phyloP scores from a whole-genome alignment of 2,797 vertebrate species.

The Jordanella pulchra region DNA sequence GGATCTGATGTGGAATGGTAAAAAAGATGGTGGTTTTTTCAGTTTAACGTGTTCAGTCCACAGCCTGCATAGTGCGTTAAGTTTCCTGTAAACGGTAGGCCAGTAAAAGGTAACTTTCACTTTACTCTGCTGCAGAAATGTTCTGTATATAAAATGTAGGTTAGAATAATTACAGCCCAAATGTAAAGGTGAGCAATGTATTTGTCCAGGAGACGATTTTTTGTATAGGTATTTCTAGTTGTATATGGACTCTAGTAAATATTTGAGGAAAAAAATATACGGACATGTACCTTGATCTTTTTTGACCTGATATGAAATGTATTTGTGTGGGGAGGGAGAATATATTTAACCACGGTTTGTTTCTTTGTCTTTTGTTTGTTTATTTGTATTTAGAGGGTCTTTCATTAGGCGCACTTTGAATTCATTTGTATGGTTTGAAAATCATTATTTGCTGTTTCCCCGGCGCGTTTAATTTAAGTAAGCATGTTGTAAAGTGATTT shows the following conservation, averaged over 20 bases:
- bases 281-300: conserved; percentile 89
- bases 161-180: conserved; percentile 86
- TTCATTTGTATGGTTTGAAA: conserved; percentile 91
- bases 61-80: conserved; percentile 57
- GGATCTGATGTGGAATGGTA: conserved; percentile 39
- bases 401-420: conserved; percentile 90
- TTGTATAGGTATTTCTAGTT: conserved; percentile 99
- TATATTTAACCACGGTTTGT: conserved; percentile 89
- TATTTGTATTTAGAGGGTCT: conserved; percentile 83
- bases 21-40: conserved; percentile 41
- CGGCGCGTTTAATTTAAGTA: conserved; percentile 93
- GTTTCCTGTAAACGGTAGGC: conserved; percentile 67
- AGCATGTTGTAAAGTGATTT: conserved; percentile 97
- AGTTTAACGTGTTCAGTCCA: conserved; percentile 55
- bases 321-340: conserved; percentile 86
- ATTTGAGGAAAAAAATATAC: conserved; percentile 90
- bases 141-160: conserved; percentile 90
- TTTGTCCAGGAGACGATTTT: conserved; percentile 95
- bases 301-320: conserved; percentile 79
- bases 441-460: conserved; percentile 91
- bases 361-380: conserved; percentile 42
- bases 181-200: conserved; percentile 89
- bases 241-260: conserved; percentile 99
- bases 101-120: conserved; percentile 56
- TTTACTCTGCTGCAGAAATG: conserved; percentile 72